phyloP scores from a whole-genome alignment of 2,113 vertebrate genomes.

The Lamprologus sp. region DNA sequence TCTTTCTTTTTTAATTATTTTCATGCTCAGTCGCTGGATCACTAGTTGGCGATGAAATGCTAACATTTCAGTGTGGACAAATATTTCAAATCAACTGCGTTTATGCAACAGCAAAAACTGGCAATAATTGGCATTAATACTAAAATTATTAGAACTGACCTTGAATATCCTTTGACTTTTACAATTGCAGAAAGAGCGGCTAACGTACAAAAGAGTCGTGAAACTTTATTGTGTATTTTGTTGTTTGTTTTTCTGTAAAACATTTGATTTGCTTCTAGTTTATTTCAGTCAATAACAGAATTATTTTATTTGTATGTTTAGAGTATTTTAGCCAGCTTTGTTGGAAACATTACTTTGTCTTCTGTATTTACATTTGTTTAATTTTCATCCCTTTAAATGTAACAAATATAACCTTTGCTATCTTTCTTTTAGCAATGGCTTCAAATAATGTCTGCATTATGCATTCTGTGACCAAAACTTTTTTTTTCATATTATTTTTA shows the following conservation, averaged over 20 bases:
- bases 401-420: background rate
- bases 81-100: conserved; percentile 6
- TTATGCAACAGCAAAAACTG: background rate
- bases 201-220: background rate
- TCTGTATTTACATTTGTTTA: background rate
- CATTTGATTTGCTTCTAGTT: background rate
- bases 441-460: background rate
- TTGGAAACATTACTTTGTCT: background rate
- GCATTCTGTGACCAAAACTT: background rate
- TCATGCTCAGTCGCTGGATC: background rate
- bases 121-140: background rate
- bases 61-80: background rate
- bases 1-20: background rate
- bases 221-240: background rate
- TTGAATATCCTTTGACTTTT: background rate
- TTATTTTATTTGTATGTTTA: background rate
- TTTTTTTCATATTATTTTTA: background rate
- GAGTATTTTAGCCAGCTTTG: background rate
- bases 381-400: background rate
- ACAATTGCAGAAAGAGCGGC: background rate
- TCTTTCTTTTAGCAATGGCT: background rate
- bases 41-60: background rate
- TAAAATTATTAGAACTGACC: background rate
- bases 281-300: background rate
- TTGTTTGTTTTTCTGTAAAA: background rate